Evolutionary conservation across 2,113 vertebrate genomes (phyloP).

Genomic region (Cairina moschata): DNA sequence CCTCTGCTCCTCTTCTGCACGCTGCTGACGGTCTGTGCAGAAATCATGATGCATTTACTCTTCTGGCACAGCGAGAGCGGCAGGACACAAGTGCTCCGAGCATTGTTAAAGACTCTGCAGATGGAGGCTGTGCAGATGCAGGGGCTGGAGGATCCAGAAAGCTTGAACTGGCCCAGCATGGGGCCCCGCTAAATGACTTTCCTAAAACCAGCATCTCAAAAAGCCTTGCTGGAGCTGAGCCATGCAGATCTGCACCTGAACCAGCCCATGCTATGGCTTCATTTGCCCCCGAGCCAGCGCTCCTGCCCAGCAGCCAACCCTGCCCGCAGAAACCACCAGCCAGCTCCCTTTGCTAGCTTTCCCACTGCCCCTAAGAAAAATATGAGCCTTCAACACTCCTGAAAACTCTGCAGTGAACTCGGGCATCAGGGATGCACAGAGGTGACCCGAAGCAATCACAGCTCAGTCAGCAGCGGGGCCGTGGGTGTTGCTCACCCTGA

Average conservation of each 20-base stretch:
- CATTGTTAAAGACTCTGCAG: neutral
- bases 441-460: neutral
- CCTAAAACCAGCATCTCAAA: neutral
- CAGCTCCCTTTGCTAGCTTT: neutral
- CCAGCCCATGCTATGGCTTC: neutral
- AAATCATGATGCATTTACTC: neutral
- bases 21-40: constrained; percentile 5
- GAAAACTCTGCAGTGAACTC: neutral
- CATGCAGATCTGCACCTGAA: too few species aligned
- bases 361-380: neutral
- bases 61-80: neutral
- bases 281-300: neutral
- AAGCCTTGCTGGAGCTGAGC: neutral
- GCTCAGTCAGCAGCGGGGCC: constrained; percentile 3
- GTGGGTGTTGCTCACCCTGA: neutral
- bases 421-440: neutral
- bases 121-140: neutral
- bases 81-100: neutral
- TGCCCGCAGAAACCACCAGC: neutral
- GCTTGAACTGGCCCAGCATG: neutral
- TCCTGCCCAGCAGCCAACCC: neutral
- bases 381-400: neutral
- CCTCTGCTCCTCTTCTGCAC: neutral
- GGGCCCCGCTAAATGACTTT: neutral
- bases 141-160: neutral